Percentiles rank a stretch among this genome's conserved stretches.
Conservation (phyloP, 2,797 vertebrate genomes). For the Hydrocynus forskahlii region DNA sequence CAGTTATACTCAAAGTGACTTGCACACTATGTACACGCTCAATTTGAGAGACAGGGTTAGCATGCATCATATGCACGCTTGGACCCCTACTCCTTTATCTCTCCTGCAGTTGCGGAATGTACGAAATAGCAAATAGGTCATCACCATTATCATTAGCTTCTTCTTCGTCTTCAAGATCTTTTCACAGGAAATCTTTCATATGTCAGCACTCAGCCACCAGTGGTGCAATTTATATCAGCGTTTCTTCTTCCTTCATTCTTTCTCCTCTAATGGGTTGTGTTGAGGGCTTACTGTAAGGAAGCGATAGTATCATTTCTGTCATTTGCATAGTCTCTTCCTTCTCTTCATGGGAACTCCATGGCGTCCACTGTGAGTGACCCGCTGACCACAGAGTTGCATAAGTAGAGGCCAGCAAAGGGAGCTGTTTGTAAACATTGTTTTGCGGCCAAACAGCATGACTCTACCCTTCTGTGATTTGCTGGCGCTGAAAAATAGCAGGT, state of each 20-base stretch:
- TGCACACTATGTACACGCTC: neutral
- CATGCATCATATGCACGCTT: neutral
- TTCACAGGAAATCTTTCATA: neutral
- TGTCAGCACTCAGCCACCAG: neutral
- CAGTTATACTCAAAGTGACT: too few relatives aligned
- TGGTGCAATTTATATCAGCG: too few relatives aligned
- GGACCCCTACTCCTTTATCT: neutral
- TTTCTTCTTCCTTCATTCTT: constrained; percentile 3
- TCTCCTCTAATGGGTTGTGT: neutral
- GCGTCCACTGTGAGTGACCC: neutral
- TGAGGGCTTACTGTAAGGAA: constrained; percentile 10
- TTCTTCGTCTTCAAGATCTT: neutral
- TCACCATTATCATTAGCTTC: neutral
- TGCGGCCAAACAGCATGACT: neutral
- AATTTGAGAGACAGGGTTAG: neutral
- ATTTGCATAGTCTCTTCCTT: constrained; percentile 10
- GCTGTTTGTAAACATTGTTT: constrained; percentile 14
- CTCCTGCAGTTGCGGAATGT: neutral
- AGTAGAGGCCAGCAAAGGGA: neutral
- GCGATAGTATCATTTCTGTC: constrained; percentile 23
- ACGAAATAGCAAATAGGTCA: neutral
- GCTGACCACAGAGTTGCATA: constrained; percentile 29
- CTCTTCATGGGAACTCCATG: constrained; percentile 33
- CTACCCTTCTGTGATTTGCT: constrained; percentile 9
- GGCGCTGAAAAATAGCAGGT: constrained; percentile 11